Base-by-base conservation (phyloP, 1,140 invertebrate genomes). In the Drosophila pseudoobscura region DNA sequence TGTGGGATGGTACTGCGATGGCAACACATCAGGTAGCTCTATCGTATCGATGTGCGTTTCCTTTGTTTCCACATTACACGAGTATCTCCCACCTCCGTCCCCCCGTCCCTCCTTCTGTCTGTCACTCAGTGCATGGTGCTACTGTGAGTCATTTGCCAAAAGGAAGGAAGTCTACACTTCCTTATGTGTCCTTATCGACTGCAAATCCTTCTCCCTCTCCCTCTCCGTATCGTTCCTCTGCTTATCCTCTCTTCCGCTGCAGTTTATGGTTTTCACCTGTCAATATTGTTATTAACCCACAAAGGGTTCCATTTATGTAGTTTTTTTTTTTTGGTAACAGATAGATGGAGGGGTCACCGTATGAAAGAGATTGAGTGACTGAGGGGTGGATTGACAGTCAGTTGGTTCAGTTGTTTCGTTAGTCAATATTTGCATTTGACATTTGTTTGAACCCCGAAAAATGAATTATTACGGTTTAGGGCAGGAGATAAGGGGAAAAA, bases 241-340 rank as follows among this genome's bases (percentile, higher is more conserved):
- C 4, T 75, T 75, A 46, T 80, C 60, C 47, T 22, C 65, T 68
- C 29, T 76, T 75, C 50, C 80, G 64, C 47, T 22, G 24, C 49
- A 61, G 57, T 85, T 84, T 76, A 79, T 79, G 72, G 62, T 51
- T 73, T 79, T 80, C 72, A 84, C 75, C 79, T 83, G 79, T 83
- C 69, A 75, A 64, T 65, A 64, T 56, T 75, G 63, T 58, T 64
- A 74, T 74, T 59, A 78, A 55, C 24, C 39, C 55, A 77, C 70
- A 75, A 83, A 83, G 75, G 79, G 75, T 78, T 83, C 75, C 70
- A 53, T 80, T 79, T 44, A 64, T 29, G 54, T 43, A 17, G 8
- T 15, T 50, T 43, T n/a, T 7, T n/a, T 7, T 15, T 56, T 62
- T 43, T 11, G 47, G 39, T 39, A 29, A 26, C 5, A 49, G 13